Percentiles rank a stretch among this genome's conserved stretches.
phyloP scores from a whole-genome alignment of 2,113 vertebrate species.

The Tautogolabrus adspersus region DNA sequence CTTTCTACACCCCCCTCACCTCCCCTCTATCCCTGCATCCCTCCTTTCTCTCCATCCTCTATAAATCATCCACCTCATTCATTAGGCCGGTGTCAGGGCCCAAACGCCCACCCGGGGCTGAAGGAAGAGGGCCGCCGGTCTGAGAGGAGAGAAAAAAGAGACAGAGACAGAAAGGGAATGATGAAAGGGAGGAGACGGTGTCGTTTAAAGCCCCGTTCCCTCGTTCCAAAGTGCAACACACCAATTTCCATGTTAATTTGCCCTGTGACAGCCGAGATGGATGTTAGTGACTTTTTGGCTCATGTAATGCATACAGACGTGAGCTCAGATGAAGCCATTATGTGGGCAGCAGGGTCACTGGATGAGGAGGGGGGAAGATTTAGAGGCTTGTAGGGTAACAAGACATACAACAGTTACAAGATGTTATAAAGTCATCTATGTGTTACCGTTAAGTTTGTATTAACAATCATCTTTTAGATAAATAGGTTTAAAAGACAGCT shows the following conservation, averaged over 20 bases:
- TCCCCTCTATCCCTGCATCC: constrained; percentile 32
- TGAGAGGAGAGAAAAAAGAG: constrained; percentile 18
- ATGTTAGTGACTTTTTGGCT: constrained; percentile 76
- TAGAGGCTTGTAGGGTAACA: constrained; percentile 10
- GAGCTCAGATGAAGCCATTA: constrained; percentile 57
- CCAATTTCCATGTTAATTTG: constrained; percentile 86
- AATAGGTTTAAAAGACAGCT: neutral
- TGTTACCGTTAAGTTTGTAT: neutral
- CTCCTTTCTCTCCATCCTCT: constrained; percentile 36
- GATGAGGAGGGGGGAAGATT: constrained; percentile 19
- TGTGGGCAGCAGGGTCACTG: constrained; percentile 16
- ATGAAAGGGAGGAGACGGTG: constrained; percentile 39
- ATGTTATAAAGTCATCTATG: neutral
- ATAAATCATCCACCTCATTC: constrained; percentile 85
- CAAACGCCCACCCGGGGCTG: constrained; percentile 68
- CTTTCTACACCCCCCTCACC: constrained; percentile 32
- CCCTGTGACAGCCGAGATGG: constrained; percentile 72
- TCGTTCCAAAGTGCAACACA: constrained; percentile 67
- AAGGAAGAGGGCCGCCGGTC: constrained; percentile 48
- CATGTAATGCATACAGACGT: constrained; percentile 66
- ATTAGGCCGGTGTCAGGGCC: constrained; percentile 76
- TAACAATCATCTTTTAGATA: too few relatives aligned
- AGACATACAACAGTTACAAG: neutral
- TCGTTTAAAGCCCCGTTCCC: constrained; percentile 41
- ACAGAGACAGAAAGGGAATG: constrained; percentile 29